Percentiles rank a stretch among this genome's conserved stretches.
Evolutionary conservation across 1,140 invertebrate species (phyloP).

Genomic region (Pseudobourletiella spinata): DNA sequence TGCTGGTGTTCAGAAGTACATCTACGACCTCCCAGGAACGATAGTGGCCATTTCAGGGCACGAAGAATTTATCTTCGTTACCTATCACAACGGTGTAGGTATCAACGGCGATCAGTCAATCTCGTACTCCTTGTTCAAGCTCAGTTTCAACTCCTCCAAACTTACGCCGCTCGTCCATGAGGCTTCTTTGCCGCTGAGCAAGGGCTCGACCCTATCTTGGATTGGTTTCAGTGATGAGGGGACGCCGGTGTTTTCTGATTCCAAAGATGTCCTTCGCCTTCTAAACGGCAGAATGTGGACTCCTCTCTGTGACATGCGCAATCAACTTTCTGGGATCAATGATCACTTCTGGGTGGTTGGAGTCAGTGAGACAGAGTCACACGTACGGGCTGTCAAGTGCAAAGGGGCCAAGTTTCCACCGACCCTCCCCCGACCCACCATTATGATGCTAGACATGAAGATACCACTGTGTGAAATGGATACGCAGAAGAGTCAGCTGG

Average conservation of each 20-base stretch:
- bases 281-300: constrained; percentile 58
- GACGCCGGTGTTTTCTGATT: constrained; percentile 59
- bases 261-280: constrained; percentile 55
- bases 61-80: constrained; percentile 60
- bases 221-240: constrained; percentile 71
- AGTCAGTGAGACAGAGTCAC: constrained; percentile 63
- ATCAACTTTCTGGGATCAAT: constrained; percentile 47
- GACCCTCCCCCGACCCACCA: constrained; percentile 71
- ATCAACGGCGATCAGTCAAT: constrained; percentile 45
- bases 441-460: constrained; percentile 58
- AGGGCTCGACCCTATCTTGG: constrained; percentile 63
- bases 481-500: constrained; percentile 69
- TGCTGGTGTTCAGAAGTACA: constrained; percentile 70
- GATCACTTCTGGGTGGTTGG: constrained; percentile 76
- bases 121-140: constrained; percentile 40
- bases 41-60: constrained; percentile 59
- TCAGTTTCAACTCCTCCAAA: constrained; percentile 31
- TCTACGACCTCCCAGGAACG: constrained; percentile 59
- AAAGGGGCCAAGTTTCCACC: constrained; percentile 77
- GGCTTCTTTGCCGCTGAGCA: constrained; percentile 56
- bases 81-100: constrained; percentile 63
- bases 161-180: constrained; percentile 36
- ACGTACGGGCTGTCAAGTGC: constrained; percentile 70
- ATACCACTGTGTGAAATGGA: constrained; percentile 71
- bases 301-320: constrained; percentile 61